phyloP scores from a whole-genome alignment of 2,797 vertebrate genomes.

The Huso huso region DNA sequence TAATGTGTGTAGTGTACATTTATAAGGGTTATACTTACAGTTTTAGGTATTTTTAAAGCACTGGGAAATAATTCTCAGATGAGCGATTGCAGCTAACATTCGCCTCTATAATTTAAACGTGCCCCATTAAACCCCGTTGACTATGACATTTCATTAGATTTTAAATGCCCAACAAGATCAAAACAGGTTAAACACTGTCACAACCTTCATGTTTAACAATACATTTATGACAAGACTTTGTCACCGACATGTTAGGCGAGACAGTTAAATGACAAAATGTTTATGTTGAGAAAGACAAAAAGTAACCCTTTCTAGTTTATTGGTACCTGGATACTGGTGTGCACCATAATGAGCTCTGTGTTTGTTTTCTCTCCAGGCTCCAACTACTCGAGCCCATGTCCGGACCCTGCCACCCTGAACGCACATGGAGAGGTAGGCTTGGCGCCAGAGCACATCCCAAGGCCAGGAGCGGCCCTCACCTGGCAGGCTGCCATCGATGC shows the following conservation, averaged over 20 bases:
- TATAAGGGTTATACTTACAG: too few species aligned
- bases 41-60: too few species aligned
- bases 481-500: conserved; percentile 98
- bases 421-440: conserved; percentile 83
- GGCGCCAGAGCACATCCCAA: conserved; percentile 89
- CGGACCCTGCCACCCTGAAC: conserved; percentile 73
- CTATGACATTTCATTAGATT: too few species aligned
- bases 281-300: not conserved
- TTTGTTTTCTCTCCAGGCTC: conserved; percentile 48
- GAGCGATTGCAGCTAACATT: too few species aligned
- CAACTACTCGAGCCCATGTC: conserved; percentile 88
- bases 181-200: too few species aligned
- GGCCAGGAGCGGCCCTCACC: conserved; percentile 84
- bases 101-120: too few species aligned
- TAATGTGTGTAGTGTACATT: too few species aligned
- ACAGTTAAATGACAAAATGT: not conserved
- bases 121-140: too few species aligned
- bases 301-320: too few species aligned
- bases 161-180: too few species aligned
- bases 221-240: conserved; percentile 40
- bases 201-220: too few species aligned
- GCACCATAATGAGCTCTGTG: not conserved
- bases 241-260: conserved; percentile 43
- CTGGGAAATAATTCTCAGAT: too few species aligned
- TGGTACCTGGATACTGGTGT: not conserved